Conservation (phyloP, 2,113 vertebrate species). For the Eonycteris spelaea region DNA sequence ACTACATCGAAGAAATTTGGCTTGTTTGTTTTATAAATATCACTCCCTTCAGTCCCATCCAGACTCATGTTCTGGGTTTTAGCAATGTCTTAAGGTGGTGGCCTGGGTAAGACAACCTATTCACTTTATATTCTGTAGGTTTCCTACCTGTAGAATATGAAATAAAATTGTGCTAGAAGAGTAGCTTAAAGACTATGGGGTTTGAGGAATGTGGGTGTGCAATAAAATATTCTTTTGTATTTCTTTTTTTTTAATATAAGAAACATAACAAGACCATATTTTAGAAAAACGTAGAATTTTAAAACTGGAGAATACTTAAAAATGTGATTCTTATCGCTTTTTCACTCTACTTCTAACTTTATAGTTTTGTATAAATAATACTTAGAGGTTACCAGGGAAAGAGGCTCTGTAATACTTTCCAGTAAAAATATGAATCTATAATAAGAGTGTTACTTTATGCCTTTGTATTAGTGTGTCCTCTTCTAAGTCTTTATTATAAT, state of each 20-base stretch:
- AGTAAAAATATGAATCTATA: neutral
- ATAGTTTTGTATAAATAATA: neutral
- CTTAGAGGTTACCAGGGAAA: neutral
- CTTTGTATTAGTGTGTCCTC: neutral
- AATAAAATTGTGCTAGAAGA: neutral
- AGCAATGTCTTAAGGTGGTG: neutral
- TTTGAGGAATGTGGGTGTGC: neutral
- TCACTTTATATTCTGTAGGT: neutral
- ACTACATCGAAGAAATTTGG: neutral
- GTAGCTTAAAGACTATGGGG: neutral
- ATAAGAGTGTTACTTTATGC: neutral
- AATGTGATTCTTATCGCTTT: neutral
- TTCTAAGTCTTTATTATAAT: neutral
- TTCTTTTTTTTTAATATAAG: constrained; percentile 22
- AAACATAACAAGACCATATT: neutral
- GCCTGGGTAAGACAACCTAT: neutral
- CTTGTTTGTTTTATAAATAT: neutral
- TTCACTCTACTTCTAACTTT: neutral
- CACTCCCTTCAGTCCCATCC: neutral
- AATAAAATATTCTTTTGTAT: neutral
- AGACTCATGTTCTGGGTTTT: neutral
- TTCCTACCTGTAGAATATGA: neutral
- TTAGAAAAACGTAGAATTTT: neutral
- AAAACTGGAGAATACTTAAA: neutral
- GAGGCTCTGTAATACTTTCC: neutral